Evolutionary conservation across 2,888 invertebrate genomes (phyloP).

Genomic region (Hirtodrosophila cameraria): DNA sequence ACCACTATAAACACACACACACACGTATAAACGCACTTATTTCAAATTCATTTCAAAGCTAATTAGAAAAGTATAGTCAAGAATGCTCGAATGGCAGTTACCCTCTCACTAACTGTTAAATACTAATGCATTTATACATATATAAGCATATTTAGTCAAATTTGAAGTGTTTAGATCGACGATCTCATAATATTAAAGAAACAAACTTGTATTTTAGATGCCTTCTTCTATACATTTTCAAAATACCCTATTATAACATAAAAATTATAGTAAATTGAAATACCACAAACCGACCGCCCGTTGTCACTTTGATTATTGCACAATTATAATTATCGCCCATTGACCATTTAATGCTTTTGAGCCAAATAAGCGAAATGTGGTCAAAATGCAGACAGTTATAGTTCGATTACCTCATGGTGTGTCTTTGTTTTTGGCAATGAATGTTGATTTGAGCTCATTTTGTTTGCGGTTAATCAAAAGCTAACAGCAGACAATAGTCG

Average conservation of each 20-base stretch:
- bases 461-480: conserved; percentile 17
- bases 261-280: too few species aligned
- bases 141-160: too few species aligned
- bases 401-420: conserved; percentile 28
- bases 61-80: conserved; percentile 12
- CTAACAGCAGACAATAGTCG: not conserved
- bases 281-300: not conserved
- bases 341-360: conserved; percentile 32
- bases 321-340: not conserved
- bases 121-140: too few species aligned
- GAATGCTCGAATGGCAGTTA: not conserved
- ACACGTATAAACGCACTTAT: not conserved
- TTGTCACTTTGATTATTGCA: not conserved
- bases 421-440: conserved; percentile 6
- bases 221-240: too few species aligned
- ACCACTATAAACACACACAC: not conserved
- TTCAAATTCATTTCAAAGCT: conserved; percentile 34
- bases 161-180: too few species aligned
- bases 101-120: not conserved
- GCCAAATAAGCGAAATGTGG: conserved; percentile 51
- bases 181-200: too few species aligned
- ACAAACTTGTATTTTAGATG: too few species aligned
- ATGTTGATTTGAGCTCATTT: conserved; percentile 19
- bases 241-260: too few species aligned
- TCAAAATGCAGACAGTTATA: conserved; percentile 36